Evolutionary conservation across 1,140 invertebrate genomes (phyloP).

Genomic region (Dinoponera quadriceps): DNA sequence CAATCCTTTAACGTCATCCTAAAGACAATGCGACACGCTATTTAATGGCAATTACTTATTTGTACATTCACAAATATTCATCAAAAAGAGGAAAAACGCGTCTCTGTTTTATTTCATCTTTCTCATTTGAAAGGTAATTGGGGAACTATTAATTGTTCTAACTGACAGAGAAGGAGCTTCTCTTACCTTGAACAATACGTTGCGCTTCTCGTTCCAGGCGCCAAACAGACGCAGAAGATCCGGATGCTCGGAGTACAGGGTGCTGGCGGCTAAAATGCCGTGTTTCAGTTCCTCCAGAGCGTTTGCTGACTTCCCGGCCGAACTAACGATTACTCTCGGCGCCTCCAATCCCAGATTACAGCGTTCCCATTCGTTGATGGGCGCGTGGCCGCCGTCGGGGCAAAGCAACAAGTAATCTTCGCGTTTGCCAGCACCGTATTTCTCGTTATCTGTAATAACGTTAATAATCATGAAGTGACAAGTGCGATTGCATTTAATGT

Average conservation of each 20-base stretch:
- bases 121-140: too few species aligned
- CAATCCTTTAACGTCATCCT: constrained; percentile 75
- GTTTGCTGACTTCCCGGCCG: constrained; percentile 79
- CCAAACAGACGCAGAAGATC: constrained; percentile 86
- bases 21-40: constrained; percentile 36
- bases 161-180: background rate
- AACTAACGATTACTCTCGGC: constrained; percentile 85
- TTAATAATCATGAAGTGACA: background rate
- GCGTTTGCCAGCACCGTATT: constrained; percentile 76
- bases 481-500: background rate
- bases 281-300: constrained; percentile 85
- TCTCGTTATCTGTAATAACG: constrained; percentile 46
- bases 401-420: constrained; percentile 90
- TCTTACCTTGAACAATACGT: constrained; percentile 86
- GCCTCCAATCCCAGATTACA: constrained; percentile 89
- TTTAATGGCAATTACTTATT: background rate
- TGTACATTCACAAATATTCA: too few species aligned
- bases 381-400: constrained; percentile 86
- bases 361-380: constrained; percentile 85
- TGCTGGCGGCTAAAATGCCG: constrained; percentile 82
- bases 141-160: background rate
- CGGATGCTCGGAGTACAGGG: constrained; percentile 82
- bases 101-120: too few species aligned
- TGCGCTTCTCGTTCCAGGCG: constrained; percentile 82
- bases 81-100: too few species aligned